Evolutionary conservation across 2,797 vertebrate genomes (phyloP).

Genomic region (Danio choprae): DNA sequence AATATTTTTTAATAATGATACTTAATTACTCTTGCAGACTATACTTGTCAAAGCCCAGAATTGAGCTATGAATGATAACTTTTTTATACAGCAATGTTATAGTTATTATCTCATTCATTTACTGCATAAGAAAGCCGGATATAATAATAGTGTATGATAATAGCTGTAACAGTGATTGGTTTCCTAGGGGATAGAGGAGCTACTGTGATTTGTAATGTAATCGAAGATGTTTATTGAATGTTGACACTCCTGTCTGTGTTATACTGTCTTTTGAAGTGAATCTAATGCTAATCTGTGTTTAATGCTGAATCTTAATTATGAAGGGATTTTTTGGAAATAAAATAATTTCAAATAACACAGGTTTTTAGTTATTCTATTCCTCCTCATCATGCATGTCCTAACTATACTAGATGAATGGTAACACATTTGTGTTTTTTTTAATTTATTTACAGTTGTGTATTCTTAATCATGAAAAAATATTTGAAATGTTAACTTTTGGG

Average conservation of each 20-base stretch:
- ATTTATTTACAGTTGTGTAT: not conserved
- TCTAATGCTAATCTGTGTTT: not conserved
- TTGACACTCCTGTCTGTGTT: not conserved
- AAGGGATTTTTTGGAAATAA: not conserved
- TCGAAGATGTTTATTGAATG: not conserved
- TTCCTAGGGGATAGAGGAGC: constrained; percentile 3
- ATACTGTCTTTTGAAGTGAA: not conserved
- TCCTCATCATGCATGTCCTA: not conserved
- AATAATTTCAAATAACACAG: not conserved
- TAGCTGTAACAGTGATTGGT: not conserved
- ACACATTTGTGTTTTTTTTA: not conserved
- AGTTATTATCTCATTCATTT: not conserved
- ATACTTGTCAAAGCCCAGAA: not conserved
- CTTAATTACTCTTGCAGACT: not conserved
- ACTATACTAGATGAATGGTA: not conserved
- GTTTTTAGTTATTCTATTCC: not conserved
- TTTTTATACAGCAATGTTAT: not conserved
- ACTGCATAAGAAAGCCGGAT: not conserved
- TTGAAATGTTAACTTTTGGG: no score
- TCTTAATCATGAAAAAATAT: not conserved
- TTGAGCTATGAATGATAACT: not conserved
- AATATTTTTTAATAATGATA: not conserved
- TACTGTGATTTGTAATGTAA: not conserved
- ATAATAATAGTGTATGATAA: not conserved
- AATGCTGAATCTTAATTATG: not conserved